A percentile compares a stretch with the other conserved stretches of the same genome.
Conservation (phyloP, 2,113 vertebrate genomes). For the Pipra filicauda region DNA sequence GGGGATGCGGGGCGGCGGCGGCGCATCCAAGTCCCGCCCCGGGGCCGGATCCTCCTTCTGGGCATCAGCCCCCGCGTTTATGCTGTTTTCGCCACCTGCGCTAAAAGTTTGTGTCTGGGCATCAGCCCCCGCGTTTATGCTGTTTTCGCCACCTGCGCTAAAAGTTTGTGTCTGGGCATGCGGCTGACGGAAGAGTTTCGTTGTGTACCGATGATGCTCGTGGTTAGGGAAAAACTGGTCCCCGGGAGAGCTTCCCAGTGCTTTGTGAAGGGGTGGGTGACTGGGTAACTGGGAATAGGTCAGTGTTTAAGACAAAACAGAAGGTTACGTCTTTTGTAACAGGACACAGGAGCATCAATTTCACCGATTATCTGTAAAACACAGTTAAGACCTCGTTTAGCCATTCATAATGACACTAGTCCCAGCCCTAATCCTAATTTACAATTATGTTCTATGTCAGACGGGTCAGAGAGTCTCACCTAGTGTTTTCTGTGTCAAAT, state of each 20-base stretch:
- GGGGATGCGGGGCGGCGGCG: not conserved
- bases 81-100: not conserved
- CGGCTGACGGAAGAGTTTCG: accelerated
- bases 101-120: not conserved
- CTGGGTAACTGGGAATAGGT: not conserved
- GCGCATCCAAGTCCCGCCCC: accelerated
- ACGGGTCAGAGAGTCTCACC: not conserved
- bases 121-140: accelerated
- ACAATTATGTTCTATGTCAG: not conserved
- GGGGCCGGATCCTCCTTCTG: accelerated
- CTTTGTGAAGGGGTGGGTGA: not conserved
- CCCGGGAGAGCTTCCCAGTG: not conserved
- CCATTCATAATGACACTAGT: not conserved
- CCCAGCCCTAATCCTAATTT: not conserved
- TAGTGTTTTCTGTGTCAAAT: not conserved
- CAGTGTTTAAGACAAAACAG: not conserved
- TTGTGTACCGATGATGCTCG: accelerated
- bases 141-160: not conserved
- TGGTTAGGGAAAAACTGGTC: not conserved
- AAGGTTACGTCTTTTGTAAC: not conserved
- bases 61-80: accelerated
- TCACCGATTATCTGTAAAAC: not conserved
- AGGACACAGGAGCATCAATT: not conserved
- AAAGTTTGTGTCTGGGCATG: accelerated
- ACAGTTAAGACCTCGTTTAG: not conserved